Conservation (phyloP, 2,797 vertebrate species). For the Jordanella pulchra region DNA sequence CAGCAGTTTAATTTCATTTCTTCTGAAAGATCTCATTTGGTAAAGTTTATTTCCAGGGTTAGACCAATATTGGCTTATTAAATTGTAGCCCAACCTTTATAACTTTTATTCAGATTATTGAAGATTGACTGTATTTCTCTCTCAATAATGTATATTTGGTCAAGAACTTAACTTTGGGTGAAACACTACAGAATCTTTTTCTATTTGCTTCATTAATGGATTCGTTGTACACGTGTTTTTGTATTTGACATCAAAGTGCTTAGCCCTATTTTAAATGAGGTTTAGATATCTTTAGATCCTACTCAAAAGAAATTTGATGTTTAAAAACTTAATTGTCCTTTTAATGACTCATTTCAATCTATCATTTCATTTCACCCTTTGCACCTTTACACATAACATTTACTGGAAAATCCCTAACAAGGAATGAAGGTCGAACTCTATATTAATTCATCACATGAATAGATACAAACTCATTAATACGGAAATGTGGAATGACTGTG, state of each 20-base stretch:
- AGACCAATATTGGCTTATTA: background rate
- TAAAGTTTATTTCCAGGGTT: too few relatives aligned
- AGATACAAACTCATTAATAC: background rate
- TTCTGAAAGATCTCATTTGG: background rate
- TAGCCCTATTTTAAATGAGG: background rate
- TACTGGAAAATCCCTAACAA: background rate
- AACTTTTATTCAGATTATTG: background rate
- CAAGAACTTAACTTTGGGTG: background rate
- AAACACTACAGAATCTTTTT: background rate
- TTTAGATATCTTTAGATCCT: background rate
- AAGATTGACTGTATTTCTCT: background rate
- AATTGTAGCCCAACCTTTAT: background rate
- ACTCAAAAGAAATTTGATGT: background rate
- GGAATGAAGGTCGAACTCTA: background rate
- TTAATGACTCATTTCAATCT: background rate
- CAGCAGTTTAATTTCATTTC: conserved; percentile 33
- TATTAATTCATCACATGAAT: background rate
- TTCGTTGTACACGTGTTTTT: background rate
- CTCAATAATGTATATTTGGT: background rate
- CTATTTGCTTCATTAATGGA: background rate
- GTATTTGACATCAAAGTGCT: background rate
- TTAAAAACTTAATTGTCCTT: background rate
- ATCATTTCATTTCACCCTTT: background rate
- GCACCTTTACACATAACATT: background rate
- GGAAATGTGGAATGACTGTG: background rate